Base-by-base conservation (phyloP, 2,113 vertebrate species). In the Cygnus atratus region DNA sequence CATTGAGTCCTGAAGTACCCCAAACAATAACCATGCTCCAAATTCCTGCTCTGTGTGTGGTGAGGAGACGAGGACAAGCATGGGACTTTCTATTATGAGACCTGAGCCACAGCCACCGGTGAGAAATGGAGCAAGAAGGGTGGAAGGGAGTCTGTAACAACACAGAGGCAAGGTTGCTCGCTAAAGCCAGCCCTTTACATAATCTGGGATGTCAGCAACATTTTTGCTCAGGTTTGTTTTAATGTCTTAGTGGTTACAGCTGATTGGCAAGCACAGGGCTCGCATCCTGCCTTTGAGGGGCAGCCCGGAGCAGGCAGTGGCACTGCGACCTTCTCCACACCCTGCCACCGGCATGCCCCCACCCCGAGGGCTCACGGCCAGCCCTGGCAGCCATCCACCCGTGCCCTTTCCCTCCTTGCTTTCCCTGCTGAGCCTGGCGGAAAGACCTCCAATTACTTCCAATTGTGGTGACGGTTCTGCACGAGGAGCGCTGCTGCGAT, bases 361-460 rank as follows among this genome's bases (percentile, higher is more conserved):
- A 48, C 20, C 44, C 21, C 0, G 1, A 72, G 33, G 29, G 33
- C 57, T 33, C 0, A 0, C 0, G 1, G 31, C 70, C 0, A 70
- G 46, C 70, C 46, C 35, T 2, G 7, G 39, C 86, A 48, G 54
- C 59, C 3, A 0, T 20, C 70, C 29, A 10, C 20, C 31, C 0
- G 0, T 70, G 75, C 35, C 44, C 90, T 85, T 88, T 90, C 9
- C 0, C 55, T 90, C 75, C 52, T 79, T 29, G 58, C 39, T 79
- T 28, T 76, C 58, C 92, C 90, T 31, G 90, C 90, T 96, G 88
- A 72, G 90, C 62, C 92, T 88, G 85, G 67, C 5, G 0, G 57
- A 78, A 93, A 79, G 44, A 26, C 54, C 63, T 88, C 78, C 78
- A 94, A 76, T 90, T 94, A 90, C 15, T 82, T 90, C 93, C 79